Conservation (phyloP, 1,140 invertebrate species). For the Papilio polytes region DNA sequence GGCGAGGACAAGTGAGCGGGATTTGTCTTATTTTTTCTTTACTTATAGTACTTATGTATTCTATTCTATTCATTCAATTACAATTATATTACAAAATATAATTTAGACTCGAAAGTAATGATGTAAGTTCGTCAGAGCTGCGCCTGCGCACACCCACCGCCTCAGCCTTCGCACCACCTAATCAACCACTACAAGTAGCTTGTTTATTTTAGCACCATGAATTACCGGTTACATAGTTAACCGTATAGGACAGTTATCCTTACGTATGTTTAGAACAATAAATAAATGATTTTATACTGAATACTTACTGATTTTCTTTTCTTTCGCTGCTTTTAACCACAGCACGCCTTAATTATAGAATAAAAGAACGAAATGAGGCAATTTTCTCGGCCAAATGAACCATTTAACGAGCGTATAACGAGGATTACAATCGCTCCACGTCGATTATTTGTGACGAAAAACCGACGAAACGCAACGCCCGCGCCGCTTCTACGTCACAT, state of each 20-base stretch:
- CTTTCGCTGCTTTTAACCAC: not conserved
- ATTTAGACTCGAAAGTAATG: not conserved
- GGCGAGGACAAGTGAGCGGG: conserved; percentile 24
- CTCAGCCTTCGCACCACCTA: not conserved
- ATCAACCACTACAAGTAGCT: not conserved
- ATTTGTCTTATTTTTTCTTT: not conserved
- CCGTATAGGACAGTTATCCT: no score
- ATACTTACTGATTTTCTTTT: not conserved
- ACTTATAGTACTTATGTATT: no score
- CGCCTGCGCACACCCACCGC: not conserved
- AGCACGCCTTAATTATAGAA: not conserved
- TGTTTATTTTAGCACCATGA: no score
- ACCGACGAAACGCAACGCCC: not conserved
- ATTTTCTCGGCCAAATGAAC: conserved; percentile 24
- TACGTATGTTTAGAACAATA: not conserved
- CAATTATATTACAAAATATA: not conserved
- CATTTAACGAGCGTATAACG: conserved; percentile 19
- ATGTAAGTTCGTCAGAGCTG: not conserved
- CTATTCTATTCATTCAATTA: not conserved
- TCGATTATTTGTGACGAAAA: conserved; percentile 11
- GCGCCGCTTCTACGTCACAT: not conserved
- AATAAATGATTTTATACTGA: not conserved
- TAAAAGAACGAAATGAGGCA: conserved; percentile 11
- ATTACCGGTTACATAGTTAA: no score
- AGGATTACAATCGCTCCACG: conserved; percentile 2